Percentiles rank a stretch among this genome's conserved stretches.
Evolutionary conservation across 2,888 invertebrate genomes (phyloP).

Genomic region (Conchocele bisecta): DNA sequence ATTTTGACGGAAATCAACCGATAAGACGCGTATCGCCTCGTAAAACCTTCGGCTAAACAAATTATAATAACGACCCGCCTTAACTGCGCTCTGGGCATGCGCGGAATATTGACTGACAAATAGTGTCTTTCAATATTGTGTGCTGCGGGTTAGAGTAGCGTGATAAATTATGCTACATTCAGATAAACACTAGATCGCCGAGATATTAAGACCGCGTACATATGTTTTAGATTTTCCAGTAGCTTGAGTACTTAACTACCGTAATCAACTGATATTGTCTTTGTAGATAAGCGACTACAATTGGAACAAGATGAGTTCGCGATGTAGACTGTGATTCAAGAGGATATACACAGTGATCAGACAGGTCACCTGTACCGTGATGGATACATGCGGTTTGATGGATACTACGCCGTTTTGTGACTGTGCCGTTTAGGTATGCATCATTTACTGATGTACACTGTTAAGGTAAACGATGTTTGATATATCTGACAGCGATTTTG

Average conservation of each 20-base stretch:
- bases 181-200: conserved; percentile 4
- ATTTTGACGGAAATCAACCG: conserved; percentile 12
- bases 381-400: no score
- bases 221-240: conserved; percentile 13
- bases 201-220: conserved; percentile 2
- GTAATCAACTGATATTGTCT: conserved; percentile 12
- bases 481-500: no score
- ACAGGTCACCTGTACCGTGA: no score
- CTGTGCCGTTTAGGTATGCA: no score
- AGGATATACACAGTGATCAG: no score
- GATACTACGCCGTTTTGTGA: no score
- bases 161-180: conserved; percentile 5
- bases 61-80: conserved; percentile 12
- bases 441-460: no score
- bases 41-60: conserved; percentile 14
- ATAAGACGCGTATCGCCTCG: neutral
- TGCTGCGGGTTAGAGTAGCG: neutral
- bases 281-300: neutral
- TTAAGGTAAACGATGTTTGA: no score
- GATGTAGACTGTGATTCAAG: no score
- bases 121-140: conserved; percentile 2
- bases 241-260: neutral
- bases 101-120: conserved; percentile 16
- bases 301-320: no score
- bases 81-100: neutral